Percentiles rank a stretch among this genome's conserved stretches.
Evolutionary conservation across 1,140 invertebrate species (phyloP).

Genomic region (Drosophila nannoptera): DNA sequence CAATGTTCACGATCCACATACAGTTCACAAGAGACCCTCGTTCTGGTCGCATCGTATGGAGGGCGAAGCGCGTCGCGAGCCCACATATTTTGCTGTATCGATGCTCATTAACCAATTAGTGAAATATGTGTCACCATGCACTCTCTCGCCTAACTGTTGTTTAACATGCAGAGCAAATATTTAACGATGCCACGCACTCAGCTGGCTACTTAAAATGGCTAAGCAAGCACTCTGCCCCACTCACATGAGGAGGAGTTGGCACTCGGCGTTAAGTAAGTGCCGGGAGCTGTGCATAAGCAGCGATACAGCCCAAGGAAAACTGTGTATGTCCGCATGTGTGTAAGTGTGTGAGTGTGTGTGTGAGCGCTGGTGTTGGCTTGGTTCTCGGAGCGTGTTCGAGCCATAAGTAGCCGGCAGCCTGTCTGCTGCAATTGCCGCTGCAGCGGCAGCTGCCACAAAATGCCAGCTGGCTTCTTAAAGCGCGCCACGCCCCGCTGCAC

Average conservation of each 20-base stretch:
- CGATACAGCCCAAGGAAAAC: constrained; percentile 59
- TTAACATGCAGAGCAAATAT: constrained; percentile 29
- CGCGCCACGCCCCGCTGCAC: constrained; percentile 37
- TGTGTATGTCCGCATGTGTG: constrained; percentile 13
- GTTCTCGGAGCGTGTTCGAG: constrained; percentile 35
- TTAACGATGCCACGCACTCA: constrained; percentile 30
- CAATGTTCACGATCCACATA: too few species aligned
- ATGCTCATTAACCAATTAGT: not conserved
- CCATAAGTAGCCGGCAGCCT: constrained; percentile 62
- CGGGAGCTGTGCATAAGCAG: constrained; percentile 61
- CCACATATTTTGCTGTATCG: not conserved
- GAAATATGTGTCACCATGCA: not conserved
- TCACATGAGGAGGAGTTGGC: constrained; percentile 20
- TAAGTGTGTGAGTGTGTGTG: constrained; percentile 5
- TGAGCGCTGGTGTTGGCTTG: constrained; percentile 37
- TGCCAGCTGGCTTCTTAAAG: constrained; percentile 37
- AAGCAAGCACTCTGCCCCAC: constrained; percentile 23
- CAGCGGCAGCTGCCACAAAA: constrained; percentile 21
- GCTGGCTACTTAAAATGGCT: constrained; percentile 33
- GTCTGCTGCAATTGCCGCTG: constrained; percentile 48
- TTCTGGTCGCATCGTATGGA: too few species aligned
- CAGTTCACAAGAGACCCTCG: too few species aligned
- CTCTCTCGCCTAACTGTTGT: constrained; percentile 5
- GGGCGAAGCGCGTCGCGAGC: too few species aligned
- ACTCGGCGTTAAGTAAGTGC: constrained; percentile 70